A percentile compares a stretch with the other conserved stretches of the same genome.
Evolutionary conservation across 2,888 invertebrate species (phyloP).

Genomic region (Rotaria sp.): DNA sequence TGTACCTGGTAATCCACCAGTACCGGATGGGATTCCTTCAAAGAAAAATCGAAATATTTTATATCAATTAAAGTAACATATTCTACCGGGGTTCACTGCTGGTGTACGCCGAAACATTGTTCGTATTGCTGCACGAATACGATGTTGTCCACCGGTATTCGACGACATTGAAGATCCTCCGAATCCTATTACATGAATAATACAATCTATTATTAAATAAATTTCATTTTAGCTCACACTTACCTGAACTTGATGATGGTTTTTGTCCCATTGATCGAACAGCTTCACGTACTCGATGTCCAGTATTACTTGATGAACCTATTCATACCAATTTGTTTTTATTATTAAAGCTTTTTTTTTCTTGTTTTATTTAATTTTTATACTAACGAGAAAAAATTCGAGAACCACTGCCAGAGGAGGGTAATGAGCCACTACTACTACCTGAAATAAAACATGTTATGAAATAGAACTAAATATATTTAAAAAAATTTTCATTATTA

Average conservation of each 20-base stretch:
- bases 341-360: too few species aligned
- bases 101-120: background rate
- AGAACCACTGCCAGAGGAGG: background rate
- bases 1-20: background rate
- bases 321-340: background rate
- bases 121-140: background rate
- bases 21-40: background rate
- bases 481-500: background rate
- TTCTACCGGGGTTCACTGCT: background rate
- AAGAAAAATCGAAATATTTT: background rate
- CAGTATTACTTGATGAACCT: background rate
- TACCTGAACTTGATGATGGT: background rate
- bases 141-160: background rate
- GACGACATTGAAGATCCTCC: background rate
- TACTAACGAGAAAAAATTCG: background rate
- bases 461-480: background rate
- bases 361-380: background rate
- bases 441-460: background rate
- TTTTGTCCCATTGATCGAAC: background rate
- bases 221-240: background rate
- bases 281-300: background rate
- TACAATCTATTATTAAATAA: background rate
- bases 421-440: background rate
- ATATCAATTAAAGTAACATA: background rate
- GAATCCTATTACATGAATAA: background rate